Evolutionary conservation across 2,113 vertebrate species (phyloP), one percentile per base, ranked within the genome.

Genomic region (Ramphastos sulfuratus): DNA sequence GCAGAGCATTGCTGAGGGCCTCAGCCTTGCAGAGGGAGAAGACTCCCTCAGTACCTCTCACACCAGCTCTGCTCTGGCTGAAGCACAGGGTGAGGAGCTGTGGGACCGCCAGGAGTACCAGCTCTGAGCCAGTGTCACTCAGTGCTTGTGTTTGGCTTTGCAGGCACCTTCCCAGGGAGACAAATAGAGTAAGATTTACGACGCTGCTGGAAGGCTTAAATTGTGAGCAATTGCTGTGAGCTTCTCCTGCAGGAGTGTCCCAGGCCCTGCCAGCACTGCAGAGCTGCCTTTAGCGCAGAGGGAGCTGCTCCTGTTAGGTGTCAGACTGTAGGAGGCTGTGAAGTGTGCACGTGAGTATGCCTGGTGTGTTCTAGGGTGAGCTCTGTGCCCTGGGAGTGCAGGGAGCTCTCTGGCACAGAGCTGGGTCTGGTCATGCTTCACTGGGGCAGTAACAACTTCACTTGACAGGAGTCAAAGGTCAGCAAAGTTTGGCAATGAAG

Each of bases 71-170:
- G 37, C 56, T 33, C 65, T 58, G 39, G 27, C 67, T 65, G 39
- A 79, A 50, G n/a, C 18, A 60, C 60, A 33, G 67, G 37, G 50
- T 65, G 67, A 55, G 69, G 56, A 86, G 52, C 56, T 79, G 35
- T n/a, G 73, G 61, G 50, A 75, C 10, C 56, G 58, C 54, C 21
- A 78, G 81, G 50, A 67, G 24, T 65, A 59, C 8, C 15, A 46
- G 55, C 37, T 85, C 60, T 82, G 61, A 78, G 52, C 44, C 37
- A 23, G 0, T 39, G 28, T 82, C 66, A 70, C 66, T 83, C 58
- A 66, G 46, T 59, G 50, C 72, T 81, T 85, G 59, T 77, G 52
- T 91, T 83, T 75, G 74, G 69, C 30, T 65, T 87, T 87, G 78
- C 67, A 87, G 83, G 30, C 77, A 54, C 55, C 64, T 79, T 74